Evolutionary conservation across 2,113 vertebrate species (phyloP), one percentile per base, ranked within the genome.

Genomic region (Seriola rivoliana): DNA sequence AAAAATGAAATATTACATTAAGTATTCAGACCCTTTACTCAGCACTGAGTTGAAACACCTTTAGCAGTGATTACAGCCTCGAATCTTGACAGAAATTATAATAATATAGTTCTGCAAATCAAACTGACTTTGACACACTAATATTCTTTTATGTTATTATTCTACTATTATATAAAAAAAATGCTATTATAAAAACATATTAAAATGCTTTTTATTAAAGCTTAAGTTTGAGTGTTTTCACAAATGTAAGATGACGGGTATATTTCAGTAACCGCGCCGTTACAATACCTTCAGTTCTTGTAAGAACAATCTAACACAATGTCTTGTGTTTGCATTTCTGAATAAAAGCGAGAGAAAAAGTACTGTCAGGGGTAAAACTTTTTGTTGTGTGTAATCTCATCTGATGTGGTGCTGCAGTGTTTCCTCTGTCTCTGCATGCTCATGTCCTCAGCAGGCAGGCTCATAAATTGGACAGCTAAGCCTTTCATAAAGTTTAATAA

Each of bases 401-500:
- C 83, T 90, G 88, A 93, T 88, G 80, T 96, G 93, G 93, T 91
- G 96, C 96, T 95, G 95, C 96, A 95, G 96, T 97, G 96, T 96
- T 96, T 96, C 92, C 10, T 95, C 96, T 96, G 96, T 97, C 96
- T 96, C 96, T 95, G 95, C 96, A 95, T 95, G 71, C 88, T 80
- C 85, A 60, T 85, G 89, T 92, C 89, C 96, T 96, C 96, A 96
- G 97, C 96, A 97, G 97, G 97, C 97, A 96, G 96, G 95, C 96
- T 98, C 96, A 97, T 97, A 99, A 98, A 98, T 97, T 98, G 97
- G 97, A 97, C 97, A 96, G 97, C 97, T 97, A 97, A 97, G 97
- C 97, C 97, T 97, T 98, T 99, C 97, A 99, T 98, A 97, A 98
- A 99, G 97, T 99, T 97, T 99, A 99, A 99, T 99, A 97, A 98